Percentiles rank a stretch among this genome's conserved stretches.
Evolutionary conservation across 2,797 vertebrate genomes (phyloP).

Genomic region (Micrastur ruficollis): DNA sequence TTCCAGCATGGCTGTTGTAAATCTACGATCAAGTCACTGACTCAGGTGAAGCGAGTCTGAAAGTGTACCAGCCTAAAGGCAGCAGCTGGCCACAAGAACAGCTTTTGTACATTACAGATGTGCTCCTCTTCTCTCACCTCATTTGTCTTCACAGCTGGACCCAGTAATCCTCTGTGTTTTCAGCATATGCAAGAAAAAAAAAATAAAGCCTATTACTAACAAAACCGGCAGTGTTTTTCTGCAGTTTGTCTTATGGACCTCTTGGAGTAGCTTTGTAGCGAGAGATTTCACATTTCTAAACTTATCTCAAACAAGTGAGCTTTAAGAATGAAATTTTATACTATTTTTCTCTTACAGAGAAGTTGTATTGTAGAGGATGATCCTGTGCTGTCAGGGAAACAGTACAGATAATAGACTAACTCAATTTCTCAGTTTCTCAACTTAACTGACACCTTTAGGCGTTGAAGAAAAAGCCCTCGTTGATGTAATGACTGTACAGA

Average conservation of each 20-base stretch:
- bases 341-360: background rate
- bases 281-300: background rate
- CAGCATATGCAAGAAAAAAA: background rate
- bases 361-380: background rate
- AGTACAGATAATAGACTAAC: background rate
- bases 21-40: background rate
- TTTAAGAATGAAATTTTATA: background rate
- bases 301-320: background rate
- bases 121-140: background rate
- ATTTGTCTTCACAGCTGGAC: background rate
- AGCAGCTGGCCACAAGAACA: background rate
- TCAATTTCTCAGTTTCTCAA: background rate
- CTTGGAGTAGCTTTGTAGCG: background rate
- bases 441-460: background rate
- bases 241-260: background rate
- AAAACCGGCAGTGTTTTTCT: background rate
- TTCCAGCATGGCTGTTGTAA: background rate
- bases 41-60: background rate
- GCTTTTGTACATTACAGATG: background rate
- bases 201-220: background rate
- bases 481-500: background rate
- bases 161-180: background rate
- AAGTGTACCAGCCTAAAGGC: background rate
- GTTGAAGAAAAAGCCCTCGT: background rate
- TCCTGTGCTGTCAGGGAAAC: background rate